phyloP scores from a whole-genome alignment of 2,797 vertebrate species.

The Setipinna tenuifilis region DNA sequence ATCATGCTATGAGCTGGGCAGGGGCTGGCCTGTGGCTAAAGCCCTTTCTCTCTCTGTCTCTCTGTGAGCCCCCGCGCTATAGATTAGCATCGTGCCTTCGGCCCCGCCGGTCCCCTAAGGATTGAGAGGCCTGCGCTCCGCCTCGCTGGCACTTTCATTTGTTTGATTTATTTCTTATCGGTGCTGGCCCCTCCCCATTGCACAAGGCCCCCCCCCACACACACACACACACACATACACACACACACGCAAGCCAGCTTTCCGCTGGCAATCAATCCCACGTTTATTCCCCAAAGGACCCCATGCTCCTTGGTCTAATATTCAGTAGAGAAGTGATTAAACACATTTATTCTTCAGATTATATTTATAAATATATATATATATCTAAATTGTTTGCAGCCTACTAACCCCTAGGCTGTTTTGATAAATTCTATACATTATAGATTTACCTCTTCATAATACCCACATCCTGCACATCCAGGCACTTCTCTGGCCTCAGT shows the following conservation, averaged over 20 bases:
- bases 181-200: slow-evolving; percentile 37
- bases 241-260: background rate
- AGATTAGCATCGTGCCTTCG: background rate
- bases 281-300: background rate
- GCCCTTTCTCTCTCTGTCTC: background rate
- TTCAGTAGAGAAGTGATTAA: slow-evolving; percentile 5
- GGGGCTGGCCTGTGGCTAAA: background rate
- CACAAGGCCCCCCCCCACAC: background rate
- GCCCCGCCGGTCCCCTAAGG: background rate
- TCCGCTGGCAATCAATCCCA: background rate
- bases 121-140: slow-evolving; percentile 1
- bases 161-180: slow-evolving; percentile 41
- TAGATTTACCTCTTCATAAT: background rate
- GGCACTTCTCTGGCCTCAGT: slow-evolving; percentile 29
- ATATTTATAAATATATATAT: no score
- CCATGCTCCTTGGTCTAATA: background rate
- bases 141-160: slow-evolving; percentile 39
- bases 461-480: background rate
- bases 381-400: no score
- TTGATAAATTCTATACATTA: background rate
- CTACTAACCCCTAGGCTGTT: no score
- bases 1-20: background rate
- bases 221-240: background rate
- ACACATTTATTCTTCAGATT: background rate
- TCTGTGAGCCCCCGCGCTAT: background rate